Base-by-base conservation (phyloP, 2,113 vertebrate species). In the Marcusenius ussheri region DNA sequence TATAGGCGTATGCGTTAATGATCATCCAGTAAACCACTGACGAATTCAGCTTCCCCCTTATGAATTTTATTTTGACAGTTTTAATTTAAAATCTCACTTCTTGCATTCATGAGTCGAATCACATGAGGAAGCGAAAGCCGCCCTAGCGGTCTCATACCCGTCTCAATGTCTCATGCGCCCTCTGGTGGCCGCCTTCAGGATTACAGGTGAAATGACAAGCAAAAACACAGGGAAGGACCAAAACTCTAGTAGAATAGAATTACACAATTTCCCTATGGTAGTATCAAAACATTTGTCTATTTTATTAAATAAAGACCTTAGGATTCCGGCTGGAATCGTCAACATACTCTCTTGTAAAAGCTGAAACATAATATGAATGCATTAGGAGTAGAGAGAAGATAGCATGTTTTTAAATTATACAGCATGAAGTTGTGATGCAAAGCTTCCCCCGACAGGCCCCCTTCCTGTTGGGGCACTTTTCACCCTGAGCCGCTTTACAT, bases 401-500 rank as follows among this genome's bases (percentile, higher is more conserved):
- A 10, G 10, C n/a, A 31, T 70, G 62, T 86, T n/a, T 27, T 86
- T 86, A 49, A 47, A 10, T 50, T 27, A 50, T 31, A 27, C n/a
- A 86, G n/a, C 49, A 83, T 70, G 46, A 35, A 11, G 47, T 7
- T 27, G 47, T 86, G 45, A 50, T 27, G 84, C 47, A 86, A 35
- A 51, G 45, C 47, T 50, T 31, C 84, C 35, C 46, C 35, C 31
- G 1, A 27, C 4, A 51, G 45, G 24, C 27, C 46, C 84, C 24
- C 47, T 86, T 86, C 84, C 84, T 86, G 84, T 84, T 84, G 24
- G 21, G 45, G 21, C 45, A 47, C n/a, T 84, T 84, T 49, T n/a
- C 47, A 86, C n/a, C 47, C 47, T 1, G 24, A 49, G 10, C 9
- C 1, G 3, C 62, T 70, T 31, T 11, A 70, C 62, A 31, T 3